These are phyloP conservation scores for Mylabris phalerata DNA, from an alignment of 1,140 invertebrate species.

Conservation along the genomic window DNA sequence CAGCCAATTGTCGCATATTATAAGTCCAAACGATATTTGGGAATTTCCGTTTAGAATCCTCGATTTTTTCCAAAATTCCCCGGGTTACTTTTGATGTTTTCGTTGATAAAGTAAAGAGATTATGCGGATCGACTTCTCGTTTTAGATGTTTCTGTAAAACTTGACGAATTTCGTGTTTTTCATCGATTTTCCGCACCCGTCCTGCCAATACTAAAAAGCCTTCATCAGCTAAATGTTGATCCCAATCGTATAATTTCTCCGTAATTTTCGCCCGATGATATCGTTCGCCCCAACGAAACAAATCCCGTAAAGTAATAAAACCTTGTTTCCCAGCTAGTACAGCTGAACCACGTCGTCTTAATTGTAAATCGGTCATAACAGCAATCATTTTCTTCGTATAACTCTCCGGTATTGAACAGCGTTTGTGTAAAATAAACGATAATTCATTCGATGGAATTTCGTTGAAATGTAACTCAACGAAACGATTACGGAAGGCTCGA, in stretches of 20 bases:
- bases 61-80: conserved; percentile 61
- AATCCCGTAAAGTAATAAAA: conserved; percentile 90
- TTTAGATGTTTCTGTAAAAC: conserved; percentile 84
- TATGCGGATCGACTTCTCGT: conserved; percentile 62
- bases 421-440: conserved; percentile 80
- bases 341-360: conserved; percentile 73
- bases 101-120: conserved; percentile 68
- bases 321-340: conserved; percentile 91
- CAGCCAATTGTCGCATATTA: conserved; percentile 82
- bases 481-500: conserved; percentile 93
- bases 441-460: conserved; percentile 88
- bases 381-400: conserved; percentile 90
- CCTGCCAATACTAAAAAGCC: conserved; percentile 92
- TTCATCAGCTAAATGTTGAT: conserved; percentile 95
- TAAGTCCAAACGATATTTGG: conserved; percentile 90
- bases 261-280: conserved; percentile 67
- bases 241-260: conserved; percentile 81
- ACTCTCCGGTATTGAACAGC: conserved; percentile 79
- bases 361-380: conserved; percentile 87
- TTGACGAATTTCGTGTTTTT: conserved; percentile 64
- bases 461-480: conserved; percentile 95
- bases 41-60: conserved; percentile 53
- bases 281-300: conserved; percentile 96
- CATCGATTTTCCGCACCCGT: conserved; percentile 81
- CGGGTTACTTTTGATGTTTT: conserved; percentile 72